Evolutionary conservation across 2,888 invertebrate genomes (phyloP), one percentile per base, ranked within the genome.

Genomic region (Amblyjoppa fuscipennis): DNA sequence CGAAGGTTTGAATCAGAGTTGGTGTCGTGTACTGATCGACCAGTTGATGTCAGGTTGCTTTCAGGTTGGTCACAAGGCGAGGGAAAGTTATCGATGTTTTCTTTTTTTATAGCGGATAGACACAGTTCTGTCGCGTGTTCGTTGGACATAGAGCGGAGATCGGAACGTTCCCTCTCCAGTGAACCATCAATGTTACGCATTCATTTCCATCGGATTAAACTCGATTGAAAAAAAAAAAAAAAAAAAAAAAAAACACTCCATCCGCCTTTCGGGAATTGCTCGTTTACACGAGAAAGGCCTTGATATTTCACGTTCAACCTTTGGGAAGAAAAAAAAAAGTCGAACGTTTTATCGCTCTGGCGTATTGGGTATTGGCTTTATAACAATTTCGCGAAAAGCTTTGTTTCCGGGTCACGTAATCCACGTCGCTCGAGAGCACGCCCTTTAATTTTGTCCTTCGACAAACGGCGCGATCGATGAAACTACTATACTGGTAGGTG

Each of bases 381-480:
- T 13, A 79, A 82, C 79, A 82, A 82, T 82, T 82, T 82, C 49
- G 78, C 20, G 41, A 74, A 61, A 59, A 61, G 79, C 85, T 82
- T 70, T 20, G 85, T 75, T 85, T 85, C 78, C 81, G 82, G 85
- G 85, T 85, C 85, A 85, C 64, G 81, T 82, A 70, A 78, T 82
- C 75, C 75, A 73, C 66, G 78, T 79, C 74, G 81, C 59, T 61
- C 69, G 41, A 64, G 71, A 85, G 78, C 70, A 79, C 78, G 79
- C 82, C 82, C 82, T 82, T 85, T 82, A 78, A 82, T 82, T 81
- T 82, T 82, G 85, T 85, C 85, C 81, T 75, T 82, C 82, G 85
- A 82, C 82, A 82, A 85, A 81, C 82, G 70, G 13, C 56, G 38
- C 78, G 82, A 79, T 79, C 85, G 82, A 85, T 85, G 38, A 41